Conservation (phyloP, 2,113 vertebrate genomes). For the Rhegmatorhina hoffmannsi region DNA sequence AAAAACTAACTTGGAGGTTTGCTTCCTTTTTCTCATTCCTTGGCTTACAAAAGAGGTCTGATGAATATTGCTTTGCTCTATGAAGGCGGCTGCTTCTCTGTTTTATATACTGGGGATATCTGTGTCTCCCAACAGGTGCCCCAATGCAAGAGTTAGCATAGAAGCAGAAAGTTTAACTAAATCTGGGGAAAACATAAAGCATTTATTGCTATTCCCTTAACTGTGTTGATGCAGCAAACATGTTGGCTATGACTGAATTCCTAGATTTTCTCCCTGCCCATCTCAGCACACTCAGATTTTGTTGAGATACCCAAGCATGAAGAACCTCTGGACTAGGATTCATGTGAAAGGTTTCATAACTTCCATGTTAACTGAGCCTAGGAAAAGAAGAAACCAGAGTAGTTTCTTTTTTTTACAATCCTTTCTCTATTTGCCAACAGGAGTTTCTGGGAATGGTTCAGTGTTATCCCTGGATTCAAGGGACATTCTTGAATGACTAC, state of each 20-base stretch:
- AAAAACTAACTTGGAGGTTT: conserved; percentile 46
- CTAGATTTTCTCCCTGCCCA: background rate
- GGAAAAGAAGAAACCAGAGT: background rate
- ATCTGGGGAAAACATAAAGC: background rate
- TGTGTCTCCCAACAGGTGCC: background rate
- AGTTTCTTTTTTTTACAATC: background rate
- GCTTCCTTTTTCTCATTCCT: conserved; percentile 24
- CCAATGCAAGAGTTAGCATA: background rate
- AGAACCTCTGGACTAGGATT: background rate
- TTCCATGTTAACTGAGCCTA: background rate
- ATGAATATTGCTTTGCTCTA: background rate
- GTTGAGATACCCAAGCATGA: background rate
- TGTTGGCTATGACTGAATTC: background rate
- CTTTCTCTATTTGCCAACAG: background rate
- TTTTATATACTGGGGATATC: background rate
- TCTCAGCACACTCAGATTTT: background rate
- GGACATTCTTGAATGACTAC: background rate
- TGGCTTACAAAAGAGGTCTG: background rate
- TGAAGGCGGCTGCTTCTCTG: background rate
- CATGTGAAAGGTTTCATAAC: background rate
- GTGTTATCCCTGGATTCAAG: background rate
- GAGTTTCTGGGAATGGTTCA: background rate
- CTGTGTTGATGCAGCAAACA: background rate
- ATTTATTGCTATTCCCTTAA: background rate
- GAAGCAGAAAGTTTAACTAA: background rate